phyloP scores from a whole-genome alignment of 37 sponge, comb jelly and placozoan species.

The Haliclona indistincta region DNA sequence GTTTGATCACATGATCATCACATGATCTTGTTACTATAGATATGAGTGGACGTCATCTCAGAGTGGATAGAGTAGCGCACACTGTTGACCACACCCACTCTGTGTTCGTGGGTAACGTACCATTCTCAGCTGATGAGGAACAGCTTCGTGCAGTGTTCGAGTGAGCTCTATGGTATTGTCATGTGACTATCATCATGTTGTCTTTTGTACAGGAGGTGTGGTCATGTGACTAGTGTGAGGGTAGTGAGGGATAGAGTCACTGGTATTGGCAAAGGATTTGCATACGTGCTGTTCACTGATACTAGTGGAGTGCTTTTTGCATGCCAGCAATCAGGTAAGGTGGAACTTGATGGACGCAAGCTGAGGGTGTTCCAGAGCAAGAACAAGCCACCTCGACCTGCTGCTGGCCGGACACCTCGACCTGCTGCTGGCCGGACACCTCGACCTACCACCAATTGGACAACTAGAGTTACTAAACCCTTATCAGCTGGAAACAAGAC shows the following conservation, averaged over 20 bases:
- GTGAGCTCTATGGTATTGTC: not conserved
- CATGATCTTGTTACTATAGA: no score
- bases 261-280: constrained; percentile 87
- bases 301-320: constrained; percentile 76
- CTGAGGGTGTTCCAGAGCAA: constrained; percentile 57
- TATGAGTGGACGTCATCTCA: constrained; percentile 56
- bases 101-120: constrained; percentile 84
- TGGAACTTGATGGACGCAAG: constrained; percentile 55
- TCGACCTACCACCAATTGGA: no score
- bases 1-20: no score
- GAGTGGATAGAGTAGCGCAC: constrained; percentile 60
- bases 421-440: no score
- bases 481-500: no score
- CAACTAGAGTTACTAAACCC: no score
- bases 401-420: no score
- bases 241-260: constrained; percentile 65
- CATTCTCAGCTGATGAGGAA: constrained; percentile 72
- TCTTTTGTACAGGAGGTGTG: constrained; percentile 65
- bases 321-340: constrained; percentile 37
- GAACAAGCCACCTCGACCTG: no score
- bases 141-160: constrained; percentile 39
- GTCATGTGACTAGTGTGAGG: constrained; percentile 72
- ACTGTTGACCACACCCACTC: constrained; percentile 32
- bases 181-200: no score
- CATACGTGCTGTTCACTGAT: constrained; percentile 74